Evolutionary conservation across 2,888 invertebrate genomes (phyloP).

Genomic region (Leptinotarsa haldemani): DNA sequence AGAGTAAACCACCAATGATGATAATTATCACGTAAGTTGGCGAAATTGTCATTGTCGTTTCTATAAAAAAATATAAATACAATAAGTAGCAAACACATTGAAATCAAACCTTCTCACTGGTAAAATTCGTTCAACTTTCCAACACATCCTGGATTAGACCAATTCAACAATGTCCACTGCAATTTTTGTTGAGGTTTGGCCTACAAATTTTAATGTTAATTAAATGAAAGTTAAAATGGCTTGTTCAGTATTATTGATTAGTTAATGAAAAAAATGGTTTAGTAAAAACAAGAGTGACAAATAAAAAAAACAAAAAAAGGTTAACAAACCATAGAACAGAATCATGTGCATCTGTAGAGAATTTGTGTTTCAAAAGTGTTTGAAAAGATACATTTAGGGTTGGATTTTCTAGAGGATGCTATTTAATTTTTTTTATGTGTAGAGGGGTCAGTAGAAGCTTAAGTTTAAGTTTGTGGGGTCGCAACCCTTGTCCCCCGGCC

Average conservation of each 20-base stretch:
- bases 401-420: too few species aligned
- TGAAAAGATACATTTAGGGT: too few species aligned
- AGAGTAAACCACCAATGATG: conserved; percentile 58
- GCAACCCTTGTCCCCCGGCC: too few species aligned
- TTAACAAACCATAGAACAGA: too few species aligned
- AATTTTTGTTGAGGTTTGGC: conserved; percentile 57
- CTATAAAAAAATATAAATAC: conserved; percentile 47
- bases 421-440: too few species aligned
- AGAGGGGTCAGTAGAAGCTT: too few species aligned
- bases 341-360: too few species aligned
- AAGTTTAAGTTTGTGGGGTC: too few species aligned
- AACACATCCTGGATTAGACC: conserved; percentile 57
- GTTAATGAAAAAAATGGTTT: too few species aligned
- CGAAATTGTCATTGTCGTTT: conserved; percentile 55
- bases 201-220: conserved; percentile 45
- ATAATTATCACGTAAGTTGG: conserved; percentile 56
- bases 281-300: too few species aligned
- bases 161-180: conserved; percentile 61
- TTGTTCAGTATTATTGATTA: background rate
- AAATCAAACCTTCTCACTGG: conserved; percentile 45
- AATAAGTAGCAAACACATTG: background rate
- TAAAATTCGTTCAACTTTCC: conserved; percentile 57
- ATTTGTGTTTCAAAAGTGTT: too few species aligned
- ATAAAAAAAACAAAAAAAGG: too few species aligned
- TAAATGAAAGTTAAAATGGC: background rate